phyloP scores from a whole-genome alignment of 1,140 invertebrate genomes.

The Paraescarpia echinospica region DNA sequence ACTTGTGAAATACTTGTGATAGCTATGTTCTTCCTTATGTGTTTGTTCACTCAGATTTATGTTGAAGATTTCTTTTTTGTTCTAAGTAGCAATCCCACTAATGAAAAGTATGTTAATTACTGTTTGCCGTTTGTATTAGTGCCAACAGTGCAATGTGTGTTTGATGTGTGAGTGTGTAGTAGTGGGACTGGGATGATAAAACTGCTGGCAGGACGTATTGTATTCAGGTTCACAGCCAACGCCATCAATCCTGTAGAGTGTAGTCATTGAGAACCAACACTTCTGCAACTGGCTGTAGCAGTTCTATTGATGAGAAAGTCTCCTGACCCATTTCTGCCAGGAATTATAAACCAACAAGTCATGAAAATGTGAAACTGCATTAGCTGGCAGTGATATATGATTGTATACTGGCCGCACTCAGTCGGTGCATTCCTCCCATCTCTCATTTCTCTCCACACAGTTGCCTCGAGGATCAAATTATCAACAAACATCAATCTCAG shows the following conservation, averaged over 20 bases:
- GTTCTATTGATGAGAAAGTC: not conserved
- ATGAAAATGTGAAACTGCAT: not conserved
- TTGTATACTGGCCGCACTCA: not conserved
- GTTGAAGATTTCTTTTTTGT: too few relatives aligned
- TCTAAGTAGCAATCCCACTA: too few relatives aligned
- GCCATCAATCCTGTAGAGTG: not conserved
- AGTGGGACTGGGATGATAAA: too few relatives aligned
- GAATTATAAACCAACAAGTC: not conserved
- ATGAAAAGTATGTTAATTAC: too few relatives aligned
- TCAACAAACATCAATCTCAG: not conserved
- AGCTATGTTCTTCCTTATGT: too few relatives aligned
- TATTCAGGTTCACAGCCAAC: not conserved
- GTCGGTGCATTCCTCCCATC: not conserved
- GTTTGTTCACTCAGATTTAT: too few relatives aligned
- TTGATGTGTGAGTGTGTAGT: too few relatives aligned
- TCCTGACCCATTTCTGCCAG: not conserved
- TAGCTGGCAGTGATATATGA: not conserved
- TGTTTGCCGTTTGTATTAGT: too few relatives aligned
- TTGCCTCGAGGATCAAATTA: not conserved
- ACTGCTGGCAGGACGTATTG: not conserved
- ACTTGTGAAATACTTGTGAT: too few relatives aligned
- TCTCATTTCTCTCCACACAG: not conserved
- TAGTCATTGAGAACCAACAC: not conserved
- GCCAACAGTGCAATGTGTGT: too few relatives aligned
- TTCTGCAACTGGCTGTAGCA: not conserved